Conservation (phyloP, 1,140 invertebrate genomes). For the Asbolus verrucosus region DNA sequence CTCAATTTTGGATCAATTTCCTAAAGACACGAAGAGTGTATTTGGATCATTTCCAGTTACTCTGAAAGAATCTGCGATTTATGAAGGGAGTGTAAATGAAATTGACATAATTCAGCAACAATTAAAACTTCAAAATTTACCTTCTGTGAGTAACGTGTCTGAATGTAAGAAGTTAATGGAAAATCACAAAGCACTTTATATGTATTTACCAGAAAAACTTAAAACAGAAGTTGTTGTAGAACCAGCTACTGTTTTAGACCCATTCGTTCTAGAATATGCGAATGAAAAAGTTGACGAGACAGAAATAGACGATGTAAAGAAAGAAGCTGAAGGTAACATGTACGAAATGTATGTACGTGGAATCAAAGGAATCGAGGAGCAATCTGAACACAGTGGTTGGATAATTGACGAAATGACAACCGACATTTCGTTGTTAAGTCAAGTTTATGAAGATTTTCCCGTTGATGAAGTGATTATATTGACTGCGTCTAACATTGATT, state of each 20-base stretch:
- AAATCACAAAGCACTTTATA: constrained; percentile 47
- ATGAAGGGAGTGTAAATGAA: no score
- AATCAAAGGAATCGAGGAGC: constrained; percentile 64
- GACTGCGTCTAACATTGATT: constrained; percentile 66
- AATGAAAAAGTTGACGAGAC: constrained; percentile 64
- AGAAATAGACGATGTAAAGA: constrained; percentile 62
- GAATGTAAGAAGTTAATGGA: constrained; percentile 50
- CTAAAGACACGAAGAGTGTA: not conserved
- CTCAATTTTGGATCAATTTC: no score
- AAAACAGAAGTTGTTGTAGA: constrained; percentile 39
- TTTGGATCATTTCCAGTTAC: constrained; percentile 12
- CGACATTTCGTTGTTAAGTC: constrained; percentile 66
- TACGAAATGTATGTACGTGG: constrained; percentile 62
- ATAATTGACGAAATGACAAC: constrained; percentile 70
- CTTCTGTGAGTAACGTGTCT: no score
- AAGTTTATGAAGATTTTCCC: constrained; percentile 63
- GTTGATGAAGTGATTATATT: constrained; percentile 69
- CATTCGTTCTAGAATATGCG: constrained; percentile 56
- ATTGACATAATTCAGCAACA: no score
- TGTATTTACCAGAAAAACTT: constrained; percentile 50
- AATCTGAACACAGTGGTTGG: constrained; percentile 65
- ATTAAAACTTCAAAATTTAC: no score
- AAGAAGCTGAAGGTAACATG: constrained; percentile 56
- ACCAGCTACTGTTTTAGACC: constrained; percentile 55
- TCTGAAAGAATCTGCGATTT: no score